Evolutionary conservation across 2,888 invertebrate genomes (phyloP), one percentile per base, ranked within the genome.

Genomic region (Ferrisia virgata): DNA sequence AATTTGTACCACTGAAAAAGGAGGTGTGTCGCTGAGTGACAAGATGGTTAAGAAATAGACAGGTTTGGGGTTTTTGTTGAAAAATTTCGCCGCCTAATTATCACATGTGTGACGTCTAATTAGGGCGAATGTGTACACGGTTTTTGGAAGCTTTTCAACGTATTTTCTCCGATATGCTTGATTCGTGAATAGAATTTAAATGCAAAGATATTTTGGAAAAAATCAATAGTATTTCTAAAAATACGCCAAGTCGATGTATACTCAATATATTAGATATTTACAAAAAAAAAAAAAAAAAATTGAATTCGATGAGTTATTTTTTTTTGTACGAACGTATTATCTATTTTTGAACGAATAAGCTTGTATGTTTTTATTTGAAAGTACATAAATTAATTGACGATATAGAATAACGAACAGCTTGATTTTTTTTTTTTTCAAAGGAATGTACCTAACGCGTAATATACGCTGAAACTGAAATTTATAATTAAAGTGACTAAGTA

Each of bases 31-130:
- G 2, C n/a, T 36, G 72, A 76, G 36, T 76, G 72, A 76, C 72
- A 76, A 76, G 72, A n/a, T 76, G 72, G 33, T 76, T 76, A 36
- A 76, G 72, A 76, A 76, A 9, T 36, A 76, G 33, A 76, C 72
- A 36, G n/a, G 72, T 33, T 76, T 9, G 72, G 72, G 36, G 25
- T 36, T 76, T 76, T 36, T 36, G 36, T 33, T 36, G 72, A 76
- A 76, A 76, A 76, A 76, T 76, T 76, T 76, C 72, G 36, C 33
- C 72, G 28, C 72, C 36, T 76, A 76, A 76, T 76, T 76, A 76
- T 33, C 72, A 36, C 72, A 33, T 33, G 72, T 69, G 69, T 76
- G 33, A 18, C n/a, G 72, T 28, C 9, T 76, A 36, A 18, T 36
- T 18, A 76, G 72, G 72, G 72, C 13, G 9, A 76, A 76, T 36